Evolutionary conservation across 2,797 vertebrate species (phyloP), one percentile per base, ranked within the genome.

Genomic region (Gouania willdenowi): DNA sequence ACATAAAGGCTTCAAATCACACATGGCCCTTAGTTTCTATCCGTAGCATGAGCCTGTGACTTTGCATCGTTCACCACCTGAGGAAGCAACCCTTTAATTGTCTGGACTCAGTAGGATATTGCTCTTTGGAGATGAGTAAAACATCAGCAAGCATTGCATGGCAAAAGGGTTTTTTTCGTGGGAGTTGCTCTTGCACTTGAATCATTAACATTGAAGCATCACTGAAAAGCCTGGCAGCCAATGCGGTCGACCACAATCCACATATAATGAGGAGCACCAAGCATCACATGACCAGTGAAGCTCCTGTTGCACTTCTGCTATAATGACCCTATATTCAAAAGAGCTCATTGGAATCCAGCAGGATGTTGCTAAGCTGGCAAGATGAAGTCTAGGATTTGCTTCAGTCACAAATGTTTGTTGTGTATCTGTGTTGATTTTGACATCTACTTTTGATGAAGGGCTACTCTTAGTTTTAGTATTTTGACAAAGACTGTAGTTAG

Each of bases 281-380:
- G 55, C 45, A 55, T 46, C 66, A 78, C 82, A 68, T 66, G 62
- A 66, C 52, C 30, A 36, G 31, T 32, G 48, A 41, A 48, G 27
- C 53, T 56, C 42, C 34, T 16, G 16, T 58, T 26, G 29, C 53
- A 25, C 47, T 47, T 64, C 64, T 63, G 65, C n/a, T 69, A 66
- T 87, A 89, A 89, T 84, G 79, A 81, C 45, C 66, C 71, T 30
- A 47, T 33, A 47, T 33, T 25, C 76, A 72, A 81, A 85, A 70
- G 69, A 71, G 71, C 50, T 83, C 79, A 86, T 83, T 66, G 79
- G 77, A 67, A 71, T 73, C 48, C 71, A 25, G 60, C 59, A 37
- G 19, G 31, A 59, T 71, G 61, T 72, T 71, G 48, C 69, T n/a
- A n/a, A n/a, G n/a, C n/a, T n/a, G n/a, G n/a, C n/a, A n/a, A n/a